A percentile compares a stretch with the other conserved stretches of the same genome.
Evolutionary conservation across 2,888 invertebrate species (phyloP).

Genomic region (Stramonita haemastoma): DNA sequence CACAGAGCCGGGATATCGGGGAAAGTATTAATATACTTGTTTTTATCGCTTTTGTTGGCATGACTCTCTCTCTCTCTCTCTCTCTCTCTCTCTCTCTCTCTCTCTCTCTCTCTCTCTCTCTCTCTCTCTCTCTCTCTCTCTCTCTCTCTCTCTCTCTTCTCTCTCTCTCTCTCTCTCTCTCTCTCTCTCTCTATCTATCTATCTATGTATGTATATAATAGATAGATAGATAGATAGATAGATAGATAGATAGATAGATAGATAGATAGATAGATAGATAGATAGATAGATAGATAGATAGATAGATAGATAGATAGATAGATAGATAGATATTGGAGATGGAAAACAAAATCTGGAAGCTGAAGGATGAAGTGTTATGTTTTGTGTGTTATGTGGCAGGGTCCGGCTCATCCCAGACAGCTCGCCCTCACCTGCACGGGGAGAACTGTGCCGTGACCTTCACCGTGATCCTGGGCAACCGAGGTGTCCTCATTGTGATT

Average conservation of each 20-base stretch:
- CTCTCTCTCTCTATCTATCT: too few relatives aligned
- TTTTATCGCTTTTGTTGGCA: too few relatives aligned
- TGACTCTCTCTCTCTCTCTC: neutral
- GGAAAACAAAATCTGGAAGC: too few relatives aligned
- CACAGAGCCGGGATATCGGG: neutral
- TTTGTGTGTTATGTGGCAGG: neutral
- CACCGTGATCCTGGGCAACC: slow-evolving; percentile 40
- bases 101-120: slow-evolving; percentile 10
- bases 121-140: slow-evolving; percentile 1
- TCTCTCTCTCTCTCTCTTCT: neutral
- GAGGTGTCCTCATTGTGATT: slow-evolving; percentile 34
- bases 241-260: too few relatives aligned
- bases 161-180: slow-evolving; percentile 15
- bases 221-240: too few relatives aligned
- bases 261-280: too few relatives aligned
- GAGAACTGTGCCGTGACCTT: slow-evolving; percentile 43
- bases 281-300: too few relatives aligned
- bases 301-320: too few relatives aligned
- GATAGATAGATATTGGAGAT: too few relatives aligned
- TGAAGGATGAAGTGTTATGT: too few relatives aligned
- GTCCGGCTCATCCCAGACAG: slow-evolving; percentile 37
- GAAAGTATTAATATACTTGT: too few relatives aligned
- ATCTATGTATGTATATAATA: too few relatives aligned
- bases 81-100: neutral
- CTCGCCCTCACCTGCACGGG: slow-evolving; percentile 11